These are phyloP conservation scores for Mastacembelus armatus DNA, from an alignment of 2,797 vertebrate species.

Conservation along the genomic window DNA sequence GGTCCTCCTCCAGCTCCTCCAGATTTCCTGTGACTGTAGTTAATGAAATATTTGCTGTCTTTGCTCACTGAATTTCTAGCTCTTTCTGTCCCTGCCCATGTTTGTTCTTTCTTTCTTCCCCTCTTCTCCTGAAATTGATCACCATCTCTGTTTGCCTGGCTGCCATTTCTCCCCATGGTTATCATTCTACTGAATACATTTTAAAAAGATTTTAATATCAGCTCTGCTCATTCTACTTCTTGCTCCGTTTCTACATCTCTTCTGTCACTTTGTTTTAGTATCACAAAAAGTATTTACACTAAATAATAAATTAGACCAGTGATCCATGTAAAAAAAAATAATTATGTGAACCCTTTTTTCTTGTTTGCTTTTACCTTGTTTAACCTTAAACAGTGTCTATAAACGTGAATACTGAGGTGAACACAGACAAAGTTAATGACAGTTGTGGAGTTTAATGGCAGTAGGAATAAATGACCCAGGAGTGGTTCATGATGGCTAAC, in stretches of 20 bases:
- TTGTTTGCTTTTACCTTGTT: background rate
- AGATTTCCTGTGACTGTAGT: slow-evolving; percentile 25
- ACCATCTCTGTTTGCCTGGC: slow-evolving; percentile 10
- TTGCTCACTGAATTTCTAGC: slow-evolving; percentile 3
- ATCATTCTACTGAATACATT: slow-evolving; percentile 1
- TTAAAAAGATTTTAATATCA: slow-evolving; percentile 7
- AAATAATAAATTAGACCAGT: background rate
- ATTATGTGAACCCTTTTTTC: too few relatives aligned
- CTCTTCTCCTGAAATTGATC: slow-evolving; percentile 32
- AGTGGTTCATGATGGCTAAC: too few relatives aligned
- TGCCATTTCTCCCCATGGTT: background rate
- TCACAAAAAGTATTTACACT: background rate
- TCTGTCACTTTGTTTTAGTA: background rate
- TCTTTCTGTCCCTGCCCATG: slow-evolving; percentile 11
- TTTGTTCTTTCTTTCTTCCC: slow-evolving; percentile 12
- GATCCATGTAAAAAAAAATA: background rate
- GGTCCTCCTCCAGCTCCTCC: too few relatives aligned
- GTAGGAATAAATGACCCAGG: too few relatives aligned
- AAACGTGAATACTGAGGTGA: too few relatives aligned
- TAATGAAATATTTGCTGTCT: slow-evolving; percentile 29
- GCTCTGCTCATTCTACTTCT: slow-evolving; percentile 3
- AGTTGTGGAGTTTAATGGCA: too few relatives aligned
- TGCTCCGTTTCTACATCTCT: background rate
- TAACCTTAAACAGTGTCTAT: too few relatives aligned
- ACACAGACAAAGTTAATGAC: too few relatives aligned